A percentile compares a stretch with the other conserved stretches of the same genome.
Conservation (phyloP, 2,888 invertebrate species). For the Isotomurus palustris region DNA sequence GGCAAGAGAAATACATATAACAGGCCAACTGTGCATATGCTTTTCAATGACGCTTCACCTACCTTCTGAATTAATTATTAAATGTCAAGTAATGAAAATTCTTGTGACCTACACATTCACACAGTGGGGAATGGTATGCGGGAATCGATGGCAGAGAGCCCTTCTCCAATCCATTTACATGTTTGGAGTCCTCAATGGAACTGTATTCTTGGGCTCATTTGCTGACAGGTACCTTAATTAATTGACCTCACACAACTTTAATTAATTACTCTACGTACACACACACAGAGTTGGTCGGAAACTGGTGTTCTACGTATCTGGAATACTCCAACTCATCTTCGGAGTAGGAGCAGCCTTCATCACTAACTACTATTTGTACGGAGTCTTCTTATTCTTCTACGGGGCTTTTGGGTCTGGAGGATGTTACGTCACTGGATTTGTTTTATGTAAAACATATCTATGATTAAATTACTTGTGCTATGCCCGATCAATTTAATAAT, state of each 20-base stretch:
- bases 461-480: slow-evolving; percentile 25
- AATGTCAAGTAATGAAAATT: too few species aligned
- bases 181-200: slow-evolving; percentile 74
- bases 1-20: slow-evolving; percentile 39
- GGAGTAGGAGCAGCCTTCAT: slow-evolving; percentile 72
- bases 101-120: slow-evolving; percentile 18
- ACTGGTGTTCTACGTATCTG: slow-evolving; percentile 71
- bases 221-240: slow-evolving; percentile 57
- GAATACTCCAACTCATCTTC: slow-evolving; percentile 64
- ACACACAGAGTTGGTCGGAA: slow-evolving; percentile 62
- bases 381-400: slow-evolving; percentile 59
- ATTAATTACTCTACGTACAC: not conserved
- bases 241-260: too few species aligned
- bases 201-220: slow-evolving; percentile 68
- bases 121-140: slow-evolving; percentile 77
- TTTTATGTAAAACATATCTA: slow-evolving; percentile 59
- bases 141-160: slow-evolving; percentile 73
- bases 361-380: slow-evolving; percentile 54
- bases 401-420: slow-evolving; percentile 82
- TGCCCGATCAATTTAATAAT: not conserved
- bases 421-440: slow-evolving; percentile 55
- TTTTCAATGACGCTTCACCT: too few species aligned
- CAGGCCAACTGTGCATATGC: too few species aligned
- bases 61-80: too few species aligned
- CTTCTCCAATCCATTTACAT: slow-evolving; percentile 65